Evolutionary conservation across 2,113 vertebrate species (phyloP).

Genomic region (Heloderma charlesbogerti): DNA sequence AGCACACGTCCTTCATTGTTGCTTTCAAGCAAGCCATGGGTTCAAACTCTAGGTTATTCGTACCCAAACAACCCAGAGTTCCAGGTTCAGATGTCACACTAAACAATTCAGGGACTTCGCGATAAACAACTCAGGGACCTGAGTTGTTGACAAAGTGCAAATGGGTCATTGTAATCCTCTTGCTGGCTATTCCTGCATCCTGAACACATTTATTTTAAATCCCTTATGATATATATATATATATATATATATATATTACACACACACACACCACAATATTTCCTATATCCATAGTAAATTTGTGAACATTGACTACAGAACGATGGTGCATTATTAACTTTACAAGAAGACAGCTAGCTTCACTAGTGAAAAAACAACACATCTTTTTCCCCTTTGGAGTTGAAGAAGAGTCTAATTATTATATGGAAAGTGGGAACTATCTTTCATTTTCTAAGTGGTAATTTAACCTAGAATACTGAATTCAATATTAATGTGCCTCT

Average conservation of each 20-base stretch:
- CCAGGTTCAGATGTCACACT: not conserved
- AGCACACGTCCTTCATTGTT: too few species aligned
- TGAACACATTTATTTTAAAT: not conserved
- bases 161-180: not conserved
- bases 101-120: not conserved
- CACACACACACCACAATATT: not conserved
- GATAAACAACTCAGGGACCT: too few species aligned
- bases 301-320: not conserved
- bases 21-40: not conserved
- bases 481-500: not conserved
- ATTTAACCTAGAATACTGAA: not conserved
- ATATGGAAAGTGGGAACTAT: not conserved
- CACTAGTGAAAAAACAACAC: not conserved
- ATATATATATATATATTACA: not conserved
- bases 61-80: too few species aligned
- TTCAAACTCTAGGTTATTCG: not conserved
- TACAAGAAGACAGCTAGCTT: not conserved
- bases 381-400: not conserved
- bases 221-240: too few species aligned
- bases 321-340: not conserved
- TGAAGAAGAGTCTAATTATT: conserved; percentile 5
- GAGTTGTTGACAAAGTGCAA: too few species aligned
- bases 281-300: not conserved
- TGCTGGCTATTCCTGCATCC: not conserved
- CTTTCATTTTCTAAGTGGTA: conserved; percentile 2